A percentile compares a stretch with the other conserved stretches of the same genome.
Conservation (phyloP, 2,888 invertebrate genomes). For the Drosophila subquinaria region DNA sequence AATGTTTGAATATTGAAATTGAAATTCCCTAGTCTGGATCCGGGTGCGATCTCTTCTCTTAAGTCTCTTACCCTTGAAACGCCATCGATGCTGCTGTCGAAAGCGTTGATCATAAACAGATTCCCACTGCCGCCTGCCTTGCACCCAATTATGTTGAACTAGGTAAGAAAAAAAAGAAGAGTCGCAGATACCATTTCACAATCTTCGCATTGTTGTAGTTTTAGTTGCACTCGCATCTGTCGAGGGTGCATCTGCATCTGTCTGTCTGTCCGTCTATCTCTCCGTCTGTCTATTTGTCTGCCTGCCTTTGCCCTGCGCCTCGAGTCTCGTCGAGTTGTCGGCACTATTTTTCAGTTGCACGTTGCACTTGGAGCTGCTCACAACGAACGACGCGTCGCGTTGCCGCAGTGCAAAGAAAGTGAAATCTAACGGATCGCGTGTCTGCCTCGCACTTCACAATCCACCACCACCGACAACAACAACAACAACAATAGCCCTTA, state of each 20-base stretch:
- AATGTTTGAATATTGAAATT: slow-evolving; percentile 6
- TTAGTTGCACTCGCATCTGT: slow-evolving; percentile 50
- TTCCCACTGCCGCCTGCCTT: slow-evolving; percentile 42
- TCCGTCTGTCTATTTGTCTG: not conserved
- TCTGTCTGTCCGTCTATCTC: not conserved
- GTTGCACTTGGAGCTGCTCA: slow-evolving; percentile 69
- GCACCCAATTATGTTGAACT: slow-evolving; percentile 64
- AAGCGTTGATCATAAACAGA: slow-evolving; percentile 69
- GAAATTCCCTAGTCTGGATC: slow-evolving; percentile 5
- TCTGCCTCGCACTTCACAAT: slow-evolving; percentile 10
- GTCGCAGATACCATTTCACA: slow-evolving; percentile 44
- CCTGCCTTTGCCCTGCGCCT: slow-evolving; percentile 37
- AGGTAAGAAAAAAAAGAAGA: slow-evolving; percentile 58
- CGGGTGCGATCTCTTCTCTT: slow-evolving; percentile 1
- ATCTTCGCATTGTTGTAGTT: slow-evolving; percentile 48
- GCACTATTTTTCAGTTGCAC: slow-evolving; percentile 68
- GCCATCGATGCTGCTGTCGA: slow-evolving; percentile 14
- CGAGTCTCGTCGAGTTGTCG: slow-evolving; percentile 16
- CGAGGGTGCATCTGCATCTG: slow-evolving; percentile 42
- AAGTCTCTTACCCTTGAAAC: slow-evolving; percentile 67
- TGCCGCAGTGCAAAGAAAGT: slow-evolving; percentile 58
- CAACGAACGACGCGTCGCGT: slow-evolving; percentile 33
- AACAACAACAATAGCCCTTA: slow-evolving; percentile 64
- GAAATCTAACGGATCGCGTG: slow-evolving; percentile 73
- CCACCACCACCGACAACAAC: slow-evolving; percentile 40